phyloP scores from a whole-genome alignment of 2,888 invertebrate species.

The Cryptocephalus moraei region DNA sequence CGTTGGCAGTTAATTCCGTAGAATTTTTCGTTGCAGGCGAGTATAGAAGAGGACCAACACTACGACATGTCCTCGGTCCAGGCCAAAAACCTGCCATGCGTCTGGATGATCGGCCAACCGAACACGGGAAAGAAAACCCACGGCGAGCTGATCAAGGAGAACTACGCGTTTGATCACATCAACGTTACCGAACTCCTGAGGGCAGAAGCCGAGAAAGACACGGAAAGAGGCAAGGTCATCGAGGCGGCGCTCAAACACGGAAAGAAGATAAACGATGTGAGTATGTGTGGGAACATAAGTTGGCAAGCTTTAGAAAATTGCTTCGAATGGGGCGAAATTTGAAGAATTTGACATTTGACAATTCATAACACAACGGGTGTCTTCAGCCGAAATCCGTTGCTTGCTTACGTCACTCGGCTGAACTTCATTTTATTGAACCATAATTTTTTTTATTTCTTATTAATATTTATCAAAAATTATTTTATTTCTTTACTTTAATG shows the following conservation, averaged over 20 bases:
- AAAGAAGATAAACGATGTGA: conserved; percentile 31
- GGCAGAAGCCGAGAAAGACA: conserved; percentile 40
- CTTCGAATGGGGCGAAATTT: not conserved
- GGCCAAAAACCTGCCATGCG: conserved; percentile 39
- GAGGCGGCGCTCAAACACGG: conserved; percentile 40
- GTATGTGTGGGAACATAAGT: not conserved
- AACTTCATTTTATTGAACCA: too few species aligned
- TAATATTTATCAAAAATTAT: too few species aligned
- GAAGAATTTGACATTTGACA: too few species aligned
- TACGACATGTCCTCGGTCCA: conserved; percentile 33
- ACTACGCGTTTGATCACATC: conserved; percentile 19
- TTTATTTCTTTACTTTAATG: too few species aligned
- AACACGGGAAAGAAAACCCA: conserved; percentile 25
- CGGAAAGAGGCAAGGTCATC: conserved; percentile 41
- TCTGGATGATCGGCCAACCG: conserved; percentile 41
- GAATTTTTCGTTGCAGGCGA: not conserved
- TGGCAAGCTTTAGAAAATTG: not conserved
- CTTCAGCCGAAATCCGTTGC: too few species aligned
- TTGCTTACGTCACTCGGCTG: too few species aligned
- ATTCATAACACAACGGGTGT: too few species aligned
- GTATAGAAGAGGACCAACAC: not conserved
- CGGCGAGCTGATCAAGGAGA: conserved; percentile 19
- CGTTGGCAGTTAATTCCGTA: too few species aligned
- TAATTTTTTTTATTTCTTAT: too few species aligned
- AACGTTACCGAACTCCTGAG: conserved; percentile 39